Evolutionary conservation across 2,888 invertebrate genomes (phyloP), one percentile per base, ranked within the genome.

Genomic region (Diarsia dahlii): DNA sequence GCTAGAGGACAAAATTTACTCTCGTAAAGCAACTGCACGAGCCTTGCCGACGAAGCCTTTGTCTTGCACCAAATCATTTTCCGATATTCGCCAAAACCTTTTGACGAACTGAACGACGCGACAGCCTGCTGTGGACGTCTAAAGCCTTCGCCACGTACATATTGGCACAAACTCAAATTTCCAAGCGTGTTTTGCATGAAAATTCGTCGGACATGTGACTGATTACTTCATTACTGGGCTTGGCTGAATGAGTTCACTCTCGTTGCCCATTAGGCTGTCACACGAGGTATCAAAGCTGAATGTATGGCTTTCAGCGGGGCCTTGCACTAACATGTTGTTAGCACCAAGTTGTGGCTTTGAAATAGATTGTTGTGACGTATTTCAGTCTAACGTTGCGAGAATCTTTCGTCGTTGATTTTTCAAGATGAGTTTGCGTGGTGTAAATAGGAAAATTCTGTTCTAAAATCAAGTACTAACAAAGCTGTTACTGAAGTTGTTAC

Each of bases 201-300:
- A 82, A 82, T 80, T 82, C n/a, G 66, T 72, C 56, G 83, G 82
- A 77, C 80, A 80, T 74, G 82, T 83, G 82, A 83, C 82, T 83
- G 82, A 83, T 83, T 83, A 83, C 83, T 83, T 83, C 80, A 83
- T 83, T 80, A 83, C 80, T 50, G 67, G 50, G 72, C 82, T 48
- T 50, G 76, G 80, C 68, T 69, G 76, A 83, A 77, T 80, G 74
- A 77, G 83, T 83, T 80, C 83, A 58, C 73, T 73, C 82, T 73
- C 75, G 82, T 52, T 75, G 46, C 73, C 80, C 71, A 83, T 83
- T 83, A 83, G 80, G 68, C 80, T 83, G 82, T 83, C 82, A 83
- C 71, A 67, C 73, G 71, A 71, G 71, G 83, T 80, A 83, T 83
- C 82, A 83, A 83, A 68, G 80, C 73, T 83, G 73, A 83, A 83